Evolutionary conservation across 2,888 invertebrate genomes (phyloP).

Genomic region (Parnassius glacialis): DNA sequence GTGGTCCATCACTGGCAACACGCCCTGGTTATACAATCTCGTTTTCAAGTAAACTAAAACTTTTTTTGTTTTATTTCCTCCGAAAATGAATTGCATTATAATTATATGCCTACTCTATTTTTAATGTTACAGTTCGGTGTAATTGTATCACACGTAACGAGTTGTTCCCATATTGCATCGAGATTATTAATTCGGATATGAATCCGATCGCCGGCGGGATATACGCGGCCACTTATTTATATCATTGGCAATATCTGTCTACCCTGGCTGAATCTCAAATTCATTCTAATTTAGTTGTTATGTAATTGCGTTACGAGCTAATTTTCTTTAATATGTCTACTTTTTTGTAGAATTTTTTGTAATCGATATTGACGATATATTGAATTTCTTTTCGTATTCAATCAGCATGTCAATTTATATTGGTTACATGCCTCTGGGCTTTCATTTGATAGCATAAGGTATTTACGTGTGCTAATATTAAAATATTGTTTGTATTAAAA

Average conservation of each 20-base stretch:
- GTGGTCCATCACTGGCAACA: no score
- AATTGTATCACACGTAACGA: constrained; percentile 58
- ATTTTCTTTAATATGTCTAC: constrained; percentile 14
- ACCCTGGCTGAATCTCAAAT: constrained; percentile 42
- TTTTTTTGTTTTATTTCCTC: no score
- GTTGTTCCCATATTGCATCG: constrained; percentile 60
- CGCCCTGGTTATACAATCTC: no score
- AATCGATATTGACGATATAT: constrained; percentile 30
- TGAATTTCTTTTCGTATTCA: constrained; percentile 30
- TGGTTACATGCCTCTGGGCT: constrained; percentile 54
- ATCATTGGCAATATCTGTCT: constrained; percentile 36
- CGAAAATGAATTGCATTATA: no score
- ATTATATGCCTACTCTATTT: constrained; percentile 28
- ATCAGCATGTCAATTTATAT: constrained; percentile 38
- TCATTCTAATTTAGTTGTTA: constrained; percentile 32
- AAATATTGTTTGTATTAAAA: no score
- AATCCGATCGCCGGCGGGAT: constrained; percentile 65
- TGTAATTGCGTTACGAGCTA: constrained; percentile 15
- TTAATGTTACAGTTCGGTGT: constrained; percentile 35
- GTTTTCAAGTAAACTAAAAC: no score
- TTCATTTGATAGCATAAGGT: background rate
- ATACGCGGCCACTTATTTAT: constrained; percentile 49
- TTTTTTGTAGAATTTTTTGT: constrained; percentile 14
- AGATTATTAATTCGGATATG: constrained; percentile 77
- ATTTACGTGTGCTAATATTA: no score